Evolutionary conservation across 2,888 invertebrate genomes (phyloP).

Genomic region (Agrotis ipsilon): DNA sequence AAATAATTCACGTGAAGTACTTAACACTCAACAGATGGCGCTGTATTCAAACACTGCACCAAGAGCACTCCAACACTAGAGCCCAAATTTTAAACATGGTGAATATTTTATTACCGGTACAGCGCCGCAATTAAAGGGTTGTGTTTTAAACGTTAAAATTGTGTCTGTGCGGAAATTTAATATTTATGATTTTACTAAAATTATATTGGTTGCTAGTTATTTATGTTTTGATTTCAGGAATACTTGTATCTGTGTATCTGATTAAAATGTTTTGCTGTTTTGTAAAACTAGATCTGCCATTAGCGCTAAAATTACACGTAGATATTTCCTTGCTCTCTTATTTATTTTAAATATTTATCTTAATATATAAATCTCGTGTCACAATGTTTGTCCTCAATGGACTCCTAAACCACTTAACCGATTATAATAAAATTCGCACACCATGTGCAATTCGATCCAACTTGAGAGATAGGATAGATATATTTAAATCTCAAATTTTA

Average conservation of each 20-base stretch:
- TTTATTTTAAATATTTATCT: too few species aligned
- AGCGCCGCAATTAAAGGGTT: constrained; percentile 15
- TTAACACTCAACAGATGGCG: constrained; percentile 57
- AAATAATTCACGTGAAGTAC: constrained; percentile 49
- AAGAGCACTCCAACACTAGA: constrained; percentile 40
- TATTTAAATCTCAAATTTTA: too few species aligned
- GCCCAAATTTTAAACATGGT: constrained; percentile 50
- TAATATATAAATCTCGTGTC: too few species aligned
- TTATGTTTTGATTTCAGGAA: not conserved
- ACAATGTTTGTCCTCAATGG: too few species aligned
- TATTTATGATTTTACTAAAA: constrained; percentile 40
- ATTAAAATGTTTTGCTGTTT: not conserved
- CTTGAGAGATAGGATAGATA: too few species aligned
- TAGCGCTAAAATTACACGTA: too few species aligned
- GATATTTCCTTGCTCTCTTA: too few species aligned
- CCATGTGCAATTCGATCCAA: too few species aligned
- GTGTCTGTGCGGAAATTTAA: constrained; percentile 8
- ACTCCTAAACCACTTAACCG: too few species aligned
- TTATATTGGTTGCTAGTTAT: constrained; percentile 11
- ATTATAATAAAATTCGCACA: too few species aligned
- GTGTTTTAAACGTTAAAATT: constrained; percentile 12
- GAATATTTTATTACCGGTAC: constrained; percentile 44
- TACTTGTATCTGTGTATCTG: not conserved
- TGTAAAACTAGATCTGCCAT: not conserved
- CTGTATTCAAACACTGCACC: constrained; percentile 49